Conservation (phyloP, 30 jellyfish, hydroid and myxozoan genomes). For the Aurelia sp. region DNA sequence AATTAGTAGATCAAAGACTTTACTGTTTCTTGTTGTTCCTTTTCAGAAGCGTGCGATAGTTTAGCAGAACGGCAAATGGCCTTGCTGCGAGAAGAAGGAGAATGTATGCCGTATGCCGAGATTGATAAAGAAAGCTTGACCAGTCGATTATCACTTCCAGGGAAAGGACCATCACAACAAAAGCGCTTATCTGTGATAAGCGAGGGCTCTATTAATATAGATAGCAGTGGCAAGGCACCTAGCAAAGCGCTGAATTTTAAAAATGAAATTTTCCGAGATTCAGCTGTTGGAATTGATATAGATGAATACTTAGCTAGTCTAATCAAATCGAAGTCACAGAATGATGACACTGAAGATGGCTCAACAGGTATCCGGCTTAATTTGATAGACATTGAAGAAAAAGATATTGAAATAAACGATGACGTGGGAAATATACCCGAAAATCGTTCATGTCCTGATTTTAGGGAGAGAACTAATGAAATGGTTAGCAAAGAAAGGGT, state of each 20-base stretch:
- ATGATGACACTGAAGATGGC: neutral
- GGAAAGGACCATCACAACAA: neutral
- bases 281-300: neutral
- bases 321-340: neutral
- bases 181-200: slow-evolving; percentile 59
- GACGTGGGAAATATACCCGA: no score
- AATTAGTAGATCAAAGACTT: no score
- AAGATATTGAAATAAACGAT: neutral
- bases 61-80: no score
- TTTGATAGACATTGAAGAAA: neutral
- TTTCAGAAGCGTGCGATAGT: no score
- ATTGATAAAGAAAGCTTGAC: no score
- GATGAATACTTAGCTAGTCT: neutral
- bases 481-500: neutral
- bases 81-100: no score
- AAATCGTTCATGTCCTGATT: neutral
- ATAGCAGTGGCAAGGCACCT: neutral
- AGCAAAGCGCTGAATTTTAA: neutral
- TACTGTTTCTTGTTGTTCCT: no score
- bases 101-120: no score
- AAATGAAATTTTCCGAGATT: neutral
- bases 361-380: no score
- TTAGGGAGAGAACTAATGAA: neutral
- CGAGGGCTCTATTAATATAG: slow-evolving; percentile 22
- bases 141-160: no score